Conservation (phyloP, 2,888 invertebrate species). For the Tipula helvola region DNA sequence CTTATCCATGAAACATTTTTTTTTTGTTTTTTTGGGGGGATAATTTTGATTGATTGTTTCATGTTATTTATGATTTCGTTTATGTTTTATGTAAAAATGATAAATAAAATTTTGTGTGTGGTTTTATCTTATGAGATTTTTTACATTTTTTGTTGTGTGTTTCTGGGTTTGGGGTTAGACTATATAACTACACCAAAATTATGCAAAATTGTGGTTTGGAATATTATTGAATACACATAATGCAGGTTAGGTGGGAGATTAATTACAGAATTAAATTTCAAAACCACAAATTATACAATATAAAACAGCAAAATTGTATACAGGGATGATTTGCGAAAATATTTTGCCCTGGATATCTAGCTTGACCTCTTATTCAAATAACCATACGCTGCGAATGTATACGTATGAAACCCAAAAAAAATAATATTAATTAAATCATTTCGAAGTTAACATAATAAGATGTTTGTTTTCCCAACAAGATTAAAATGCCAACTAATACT, state of each 20-base stretch:
- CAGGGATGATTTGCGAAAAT: too few relatives aligned
- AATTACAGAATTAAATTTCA: background rate
- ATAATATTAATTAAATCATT: background rate
- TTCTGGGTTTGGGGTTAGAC: background rate
- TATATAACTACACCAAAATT: background rate
- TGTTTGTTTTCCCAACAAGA: background rate
- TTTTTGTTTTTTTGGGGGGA: background rate
- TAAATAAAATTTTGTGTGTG: background rate
- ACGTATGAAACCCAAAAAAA: background rate
- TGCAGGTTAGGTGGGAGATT: background rate
- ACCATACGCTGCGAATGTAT: background rate
- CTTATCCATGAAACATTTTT: background rate
- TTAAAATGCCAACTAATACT: background rate
- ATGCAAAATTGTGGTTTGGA: background rate
- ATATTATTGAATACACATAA: background rate
- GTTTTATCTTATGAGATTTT: slow-evolving; percentile 4
- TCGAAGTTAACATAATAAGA: background rate
- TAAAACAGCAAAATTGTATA: too few relatives aligned
- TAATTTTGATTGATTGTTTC: background rate
- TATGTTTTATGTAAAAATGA: background rate
- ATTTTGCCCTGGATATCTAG: too few relatives aligned
- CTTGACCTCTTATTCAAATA: too few relatives aligned
- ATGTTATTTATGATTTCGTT: background rate
- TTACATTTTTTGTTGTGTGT: background rate
- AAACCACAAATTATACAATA: background rate